Evolutionary conservation across 92 coral and sea anemone genomes (phyloP).

Genomic region (Phenganax subtilis): DNA sequence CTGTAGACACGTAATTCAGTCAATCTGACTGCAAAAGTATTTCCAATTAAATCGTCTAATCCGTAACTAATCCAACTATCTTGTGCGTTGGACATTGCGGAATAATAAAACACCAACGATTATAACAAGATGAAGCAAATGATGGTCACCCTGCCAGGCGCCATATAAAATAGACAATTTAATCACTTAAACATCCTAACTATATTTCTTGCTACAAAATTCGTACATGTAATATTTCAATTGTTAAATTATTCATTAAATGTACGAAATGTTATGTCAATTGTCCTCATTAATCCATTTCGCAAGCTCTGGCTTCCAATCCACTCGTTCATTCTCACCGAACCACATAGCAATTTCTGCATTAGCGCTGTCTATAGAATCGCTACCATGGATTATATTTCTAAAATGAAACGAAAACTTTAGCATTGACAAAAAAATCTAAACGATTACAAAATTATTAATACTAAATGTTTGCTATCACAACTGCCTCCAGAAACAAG

Average conservation of each 20-base stretch:
- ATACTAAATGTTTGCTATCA: not conserved
- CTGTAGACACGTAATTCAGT: not conserved
- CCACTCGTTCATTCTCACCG: slow-evolving; percentile 47
- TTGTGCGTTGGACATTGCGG: slow-evolving; percentile 15
- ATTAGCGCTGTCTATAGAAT: slow-evolving; percentile 83
- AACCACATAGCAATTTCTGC: slow-evolving; percentile 89
- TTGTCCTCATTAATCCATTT: slow-evolving; percentile 27
- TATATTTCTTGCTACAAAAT: too few relatives aligned
- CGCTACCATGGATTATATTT: slow-evolving; percentile 92
- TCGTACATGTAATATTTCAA: too few relatives aligned
- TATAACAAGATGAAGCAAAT: too few relatives aligned
- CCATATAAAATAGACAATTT: too few relatives aligned
- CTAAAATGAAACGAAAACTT: slow-evolving; percentile 35
- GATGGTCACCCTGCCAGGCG: too few relatives aligned
- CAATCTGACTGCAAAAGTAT: not conserved
- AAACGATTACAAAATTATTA: not conserved
- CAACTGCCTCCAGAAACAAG: too few relatives aligned
- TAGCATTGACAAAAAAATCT: not conserved
- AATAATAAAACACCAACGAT: too few relatives aligned
- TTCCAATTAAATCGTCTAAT: too few relatives aligned
- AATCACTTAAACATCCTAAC: too few relatives aligned
- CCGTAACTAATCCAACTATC: not conserved
- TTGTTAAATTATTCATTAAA: too few relatives aligned
- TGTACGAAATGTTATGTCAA: not conserved
- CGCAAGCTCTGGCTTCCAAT: slow-evolving; percentile 64